Evolutionary conservation across 2,797 vertebrate genomes (phyloP), one percentile per base, ranked within the genome.

Genomic region (Rhadinocentrus ornatus): DNA sequence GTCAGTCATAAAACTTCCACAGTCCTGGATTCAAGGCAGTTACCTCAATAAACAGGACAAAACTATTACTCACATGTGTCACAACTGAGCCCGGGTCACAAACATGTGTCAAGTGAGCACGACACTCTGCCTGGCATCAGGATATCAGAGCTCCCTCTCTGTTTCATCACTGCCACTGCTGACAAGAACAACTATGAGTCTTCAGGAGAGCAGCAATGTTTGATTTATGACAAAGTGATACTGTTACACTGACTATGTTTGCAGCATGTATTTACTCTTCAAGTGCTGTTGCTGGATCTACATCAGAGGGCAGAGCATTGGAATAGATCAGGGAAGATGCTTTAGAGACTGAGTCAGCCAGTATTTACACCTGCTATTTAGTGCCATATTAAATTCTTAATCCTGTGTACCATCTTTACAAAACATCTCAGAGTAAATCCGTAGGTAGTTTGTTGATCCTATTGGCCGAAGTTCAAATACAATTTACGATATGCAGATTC

Each of bases 301-400:
- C 87, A 87, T 91, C 91, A 91, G 86, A 90, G 85, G 71, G 60
- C 31, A 32, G 32, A 56, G 70, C 64, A 41, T 79, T 83, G 86
- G 86, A 90, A 86, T 85, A 84, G 88, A 86, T 87, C 75, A 24
- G 75, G 52, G 48, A 78, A 61, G 84, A 83, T 76, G 79, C 68
- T 82, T 83, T 57, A 62, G 61, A 61, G 80, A 78, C 89, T 88
- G 88, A 86, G 71, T 89, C 87, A 88, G 83, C 82, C 77, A 75
- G 68, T 62, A 84, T 85, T 89, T 71, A 83, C 93, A 93, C 92
- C 92, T 92, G 93, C 91, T 93, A 85, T 91, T 92, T 89, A 90
- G 81, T 70, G 73, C 57, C 77, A 71, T 86, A 88, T 92, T 93
- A 86, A 88, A 89, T 90, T 90, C 80, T 78, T 87, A 78, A 81